Evolutionary conservation across 2,113 vertebrate genomes (phyloP).

Genomic region (Campylorhamphus procurvoides): DNA sequence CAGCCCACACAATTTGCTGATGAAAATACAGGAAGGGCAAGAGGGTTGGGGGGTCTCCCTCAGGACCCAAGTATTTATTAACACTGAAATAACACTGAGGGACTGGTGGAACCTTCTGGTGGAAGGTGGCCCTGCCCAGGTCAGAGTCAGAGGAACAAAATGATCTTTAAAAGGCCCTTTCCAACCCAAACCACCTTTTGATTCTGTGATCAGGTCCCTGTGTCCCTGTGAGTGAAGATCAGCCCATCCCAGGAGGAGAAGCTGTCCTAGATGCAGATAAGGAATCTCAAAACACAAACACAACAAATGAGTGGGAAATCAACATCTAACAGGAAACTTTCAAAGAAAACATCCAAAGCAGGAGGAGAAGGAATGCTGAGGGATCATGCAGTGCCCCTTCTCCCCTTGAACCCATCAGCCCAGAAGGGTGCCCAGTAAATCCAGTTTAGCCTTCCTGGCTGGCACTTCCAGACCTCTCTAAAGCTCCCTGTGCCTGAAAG

Average conservation of each 20-base stretch:
- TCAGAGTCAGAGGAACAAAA: no score
- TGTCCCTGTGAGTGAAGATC: not conserved
- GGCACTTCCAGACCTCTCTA: no score
- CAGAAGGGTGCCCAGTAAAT: not conserved
- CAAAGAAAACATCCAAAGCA: rapidly evolving
- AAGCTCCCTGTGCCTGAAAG: not conserved
- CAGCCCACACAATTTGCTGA: not conserved
- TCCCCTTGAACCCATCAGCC: no score
- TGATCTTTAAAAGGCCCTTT: not conserved
- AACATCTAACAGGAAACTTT: not conserved
- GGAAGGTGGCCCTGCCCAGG: not conserved
- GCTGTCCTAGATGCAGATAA: not conserved
- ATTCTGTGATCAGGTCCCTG: no score
- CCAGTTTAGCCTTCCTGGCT: not conserved
- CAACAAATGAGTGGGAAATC: not conserved
- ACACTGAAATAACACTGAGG: not conserved
- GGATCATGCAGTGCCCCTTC: not conserved
- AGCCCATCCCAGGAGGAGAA: not conserved
- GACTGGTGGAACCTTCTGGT: not conserved
- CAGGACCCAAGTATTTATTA: not conserved
- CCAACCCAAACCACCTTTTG: not conserved
- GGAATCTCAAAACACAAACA: not conserved
- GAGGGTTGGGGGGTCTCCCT: not conserved
- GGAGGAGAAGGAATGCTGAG: not conserved
- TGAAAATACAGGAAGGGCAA: not conserved